Evolutionary conservation across 1,140 invertebrate genomes (phyloP), one percentile per base, ranked within the genome.

Genomic region (Drosophila pruinosa): DNA sequence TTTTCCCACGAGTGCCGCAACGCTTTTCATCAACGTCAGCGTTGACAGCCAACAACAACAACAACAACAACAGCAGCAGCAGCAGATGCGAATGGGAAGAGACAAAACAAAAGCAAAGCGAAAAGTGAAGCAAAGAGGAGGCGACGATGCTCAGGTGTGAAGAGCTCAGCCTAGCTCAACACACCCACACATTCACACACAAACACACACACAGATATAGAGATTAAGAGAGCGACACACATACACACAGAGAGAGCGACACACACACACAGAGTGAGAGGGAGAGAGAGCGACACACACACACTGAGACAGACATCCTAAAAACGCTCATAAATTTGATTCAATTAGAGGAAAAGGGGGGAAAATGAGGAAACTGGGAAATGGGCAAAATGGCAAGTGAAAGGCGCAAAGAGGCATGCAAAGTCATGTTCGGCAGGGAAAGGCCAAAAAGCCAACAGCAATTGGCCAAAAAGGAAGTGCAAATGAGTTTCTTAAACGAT

Each of bases 1-100:
- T 82, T 78, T 82, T 82, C 78, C 78, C 78, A 82, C 78, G 78
- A 83, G 17, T 72, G 48, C 68, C 52, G 63, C 54, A 68, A 59
- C 64, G 64, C 70, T 72, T 72, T 72, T 72, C 70, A 72, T 72
- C 70, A 72, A 68, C 70, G 70, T 72, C 69, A 67, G 47, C 69
- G 63, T 54, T 72, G 69, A 72, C 69, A 72, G 63, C 34, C 69
- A 45, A 45, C 41, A n/a, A n/a, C n/a, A n/a, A n/a, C n/a, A n/a
- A n/a, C 48, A 70, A 21, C n/a, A n/a, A n/a, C n/a, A n/a, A n/a
- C n/a, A n/a, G n/a, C 31, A 34, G 4, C 68, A 34, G 50, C 67
- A 59, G 52, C 50, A 47, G 34, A 50, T 41, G 31, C 56, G 34
- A 50, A 39, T 31, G 19, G 50, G 31, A 53, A 67, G 14, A 57